Conservation (phyloP, 2,888 invertebrate species). For the Agrotis ipsilon region DNA sequence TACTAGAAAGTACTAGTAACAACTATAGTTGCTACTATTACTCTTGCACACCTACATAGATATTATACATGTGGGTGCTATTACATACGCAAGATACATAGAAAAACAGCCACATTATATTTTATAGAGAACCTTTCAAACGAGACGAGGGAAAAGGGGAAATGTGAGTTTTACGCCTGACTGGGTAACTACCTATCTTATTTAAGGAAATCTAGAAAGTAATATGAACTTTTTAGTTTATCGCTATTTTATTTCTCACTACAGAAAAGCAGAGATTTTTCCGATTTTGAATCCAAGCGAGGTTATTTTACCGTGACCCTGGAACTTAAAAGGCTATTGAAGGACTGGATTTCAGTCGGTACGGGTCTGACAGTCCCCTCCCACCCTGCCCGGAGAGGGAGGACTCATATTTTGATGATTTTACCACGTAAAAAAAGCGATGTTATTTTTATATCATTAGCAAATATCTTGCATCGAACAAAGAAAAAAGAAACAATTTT, state of each 20-base stretch:
- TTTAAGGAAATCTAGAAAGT: slow-evolving; percentile 28
- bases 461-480: too few species aligned
- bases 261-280: not conserved
- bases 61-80: not conserved
- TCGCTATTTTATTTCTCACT: not conserved
- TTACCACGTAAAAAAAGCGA: too few species aligned
- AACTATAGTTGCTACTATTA: too few species aligned
- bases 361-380: too few species aligned
- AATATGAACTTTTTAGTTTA: slow-evolving; percentile 14
- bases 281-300: not conserved
- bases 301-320: too few species aligned
- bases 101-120: slow-evolving; percentile 36
- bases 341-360: too few species aligned
- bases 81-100: slow-evolving; percentile 4
- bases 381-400: too few species aligned
- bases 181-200: slow-evolving; percentile 33
- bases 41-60: not conserved
- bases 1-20: too few species aligned
- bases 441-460: not conserved
- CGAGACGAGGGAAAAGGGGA: slow-evolving; percentile 21
- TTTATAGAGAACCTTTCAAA: slow-evolving; percentile 44
- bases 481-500: too few species aligned
- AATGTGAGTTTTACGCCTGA: slow-evolving; percentile 44
- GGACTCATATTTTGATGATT: too few species aligned
- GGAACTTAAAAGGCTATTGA: too few species aligned